These are phyloP conservation scores for Penaeus vannamei DNA, from an alignment of 1,140 invertebrate species.

Conservation along the genomic window DNA sequence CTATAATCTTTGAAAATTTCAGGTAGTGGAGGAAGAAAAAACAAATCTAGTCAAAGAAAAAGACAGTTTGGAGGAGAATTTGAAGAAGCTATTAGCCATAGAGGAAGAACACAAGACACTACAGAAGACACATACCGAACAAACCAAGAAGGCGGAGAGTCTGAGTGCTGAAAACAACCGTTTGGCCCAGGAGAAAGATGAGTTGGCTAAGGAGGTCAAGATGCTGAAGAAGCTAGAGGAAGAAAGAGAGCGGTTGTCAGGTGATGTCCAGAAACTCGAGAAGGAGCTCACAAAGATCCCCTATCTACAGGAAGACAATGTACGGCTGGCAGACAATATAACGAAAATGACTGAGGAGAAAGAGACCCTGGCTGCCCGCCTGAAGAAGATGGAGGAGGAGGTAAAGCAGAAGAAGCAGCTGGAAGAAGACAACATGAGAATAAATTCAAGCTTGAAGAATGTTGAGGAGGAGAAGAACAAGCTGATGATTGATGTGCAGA, in stretches of 20 bases:
- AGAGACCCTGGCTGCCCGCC: neutral
- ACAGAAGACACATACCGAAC: conserved; percentile 27
- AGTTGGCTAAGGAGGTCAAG: conserved; percentile 66
- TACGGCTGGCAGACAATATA: conserved; percentile 25
- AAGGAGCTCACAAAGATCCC: conserved; percentile 54
- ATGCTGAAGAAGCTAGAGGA: conserved; percentile 50
- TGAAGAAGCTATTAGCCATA: conserved; percentile 68
- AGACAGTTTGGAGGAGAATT: conserved; percentile 46
- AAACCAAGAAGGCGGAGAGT: conserved; percentile 19
- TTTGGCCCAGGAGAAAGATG: conserved; percentile 20
- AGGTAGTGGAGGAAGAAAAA: conserved; percentile 58
- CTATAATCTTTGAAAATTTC: neutral
- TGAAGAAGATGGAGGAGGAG: conserved; percentile 38
- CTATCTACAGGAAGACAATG: conserved; percentile 46
- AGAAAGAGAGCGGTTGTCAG: conserved; percentile 41
- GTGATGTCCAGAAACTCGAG: conserved; percentile 58
- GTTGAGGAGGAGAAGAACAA: conserved; percentile 44
- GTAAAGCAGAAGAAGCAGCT: conserved; percentile 27
- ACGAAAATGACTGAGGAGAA: conserved; percentile 42
- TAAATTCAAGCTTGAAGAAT: conserved; percentile 39
- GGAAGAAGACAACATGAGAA: conserved; percentile 49
- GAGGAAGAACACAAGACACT: conserved; percentile 70
- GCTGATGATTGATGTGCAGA: conserved; percentile 41
- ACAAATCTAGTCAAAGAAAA: conserved; percentile 57
- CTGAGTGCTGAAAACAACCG: conserved; percentile 5